Evolutionary conservation across 2,797 vertebrate species (phyloP), one percentile per base, ranked within the genome.

Genomic region (Myiotriccus ornatus): DNA sequence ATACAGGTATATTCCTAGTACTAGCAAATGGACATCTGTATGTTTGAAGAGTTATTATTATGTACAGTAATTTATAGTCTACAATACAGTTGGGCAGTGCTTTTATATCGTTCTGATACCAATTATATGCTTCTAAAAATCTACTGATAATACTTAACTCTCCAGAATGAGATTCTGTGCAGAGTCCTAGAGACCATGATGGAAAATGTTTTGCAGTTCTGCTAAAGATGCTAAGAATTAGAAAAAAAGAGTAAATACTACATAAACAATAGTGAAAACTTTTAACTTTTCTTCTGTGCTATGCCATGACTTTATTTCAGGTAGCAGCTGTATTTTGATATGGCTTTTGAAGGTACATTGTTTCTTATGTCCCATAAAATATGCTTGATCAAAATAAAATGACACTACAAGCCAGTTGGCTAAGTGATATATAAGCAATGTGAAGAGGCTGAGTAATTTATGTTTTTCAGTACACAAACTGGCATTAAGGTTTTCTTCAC

Each of bases 1-100:
- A 95, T 95, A 97, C 95, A 82, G 93, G 97, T 98, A 97, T 94
- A 96, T 98, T 97, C 91, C 93, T 97, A 84, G 79, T 94, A 85
- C 39, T 84, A 84, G 89, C 44, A 90, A 94, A 88, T 93, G 84
- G 77, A 43, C 55, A 65, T 77, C 34, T 52, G 3, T 84, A 50
- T 68, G 34, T 96, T 94, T 76, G 44, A 81, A 67, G 55, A 59
- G 8, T 57, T 79, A 39, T 80, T 77, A 90, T 34, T 93, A 71
- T 60, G 28, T 63, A 70, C 55, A 46, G 24, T 95, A 79, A 81
- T 91, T 94, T 87, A 34, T 22, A 73, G 93, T 30, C 89, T 93
- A 44, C 59, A 44, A 0, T 71, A 35, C 35, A 56, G 32, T 19
- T 78, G 14, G 43, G 13, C 52, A 84, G 23, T 41, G n/a, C 18